Evolutionary conservation across 2,113 vertebrate species (phyloP).

Genomic region (Paralichthys olivaceus): DNA sequence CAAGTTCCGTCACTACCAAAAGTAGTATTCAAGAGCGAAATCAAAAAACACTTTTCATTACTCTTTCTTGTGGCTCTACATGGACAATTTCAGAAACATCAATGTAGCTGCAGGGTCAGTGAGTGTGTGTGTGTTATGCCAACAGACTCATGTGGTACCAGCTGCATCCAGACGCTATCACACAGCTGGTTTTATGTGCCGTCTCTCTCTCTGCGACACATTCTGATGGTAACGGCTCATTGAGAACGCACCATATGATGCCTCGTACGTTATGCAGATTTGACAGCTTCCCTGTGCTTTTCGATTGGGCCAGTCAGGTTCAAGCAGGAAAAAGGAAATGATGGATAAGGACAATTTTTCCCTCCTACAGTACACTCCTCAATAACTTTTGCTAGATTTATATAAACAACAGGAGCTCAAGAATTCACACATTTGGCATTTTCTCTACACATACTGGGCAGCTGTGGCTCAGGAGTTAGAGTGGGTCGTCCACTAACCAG

Average conservation of each 20-base stretch:
- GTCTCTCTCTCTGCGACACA: constrained; percentile 12
- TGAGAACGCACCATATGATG: constrained; percentile 6
- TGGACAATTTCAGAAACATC: constrained; percentile 11
- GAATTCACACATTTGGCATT: not conserved
- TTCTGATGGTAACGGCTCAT: constrained; percentile 17
- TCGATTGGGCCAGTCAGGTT: constrained; percentile 6
- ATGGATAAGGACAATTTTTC: not conserved
- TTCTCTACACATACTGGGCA: too few relatives aligned
- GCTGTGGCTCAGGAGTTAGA: too few relatives aligned
- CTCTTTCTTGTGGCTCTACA: constrained; percentile 11
- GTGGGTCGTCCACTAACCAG: too few relatives aligned
- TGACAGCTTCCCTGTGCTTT: constrained; percentile 39
- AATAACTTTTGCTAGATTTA: too few relatives aligned
- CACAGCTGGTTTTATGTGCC: constrained; percentile 9
- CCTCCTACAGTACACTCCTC: not conserved
- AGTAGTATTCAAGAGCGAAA: not conserved
- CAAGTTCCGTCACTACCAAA: not conserved
- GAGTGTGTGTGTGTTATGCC: too few relatives aligned
- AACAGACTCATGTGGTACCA: too few relatives aligned
- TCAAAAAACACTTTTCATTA: not conserved
- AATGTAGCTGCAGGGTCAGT: too few relatives aligned
- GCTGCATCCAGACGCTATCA: constrained; percentile 36
- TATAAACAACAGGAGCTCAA: not conserved
- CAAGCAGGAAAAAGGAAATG: not conserved
- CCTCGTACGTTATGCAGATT: constrained; percentile 27